Base-by-base conservation (phyloP, 2,797 vertebrate species). In the Limnodromus scolopaceus region DNA sequence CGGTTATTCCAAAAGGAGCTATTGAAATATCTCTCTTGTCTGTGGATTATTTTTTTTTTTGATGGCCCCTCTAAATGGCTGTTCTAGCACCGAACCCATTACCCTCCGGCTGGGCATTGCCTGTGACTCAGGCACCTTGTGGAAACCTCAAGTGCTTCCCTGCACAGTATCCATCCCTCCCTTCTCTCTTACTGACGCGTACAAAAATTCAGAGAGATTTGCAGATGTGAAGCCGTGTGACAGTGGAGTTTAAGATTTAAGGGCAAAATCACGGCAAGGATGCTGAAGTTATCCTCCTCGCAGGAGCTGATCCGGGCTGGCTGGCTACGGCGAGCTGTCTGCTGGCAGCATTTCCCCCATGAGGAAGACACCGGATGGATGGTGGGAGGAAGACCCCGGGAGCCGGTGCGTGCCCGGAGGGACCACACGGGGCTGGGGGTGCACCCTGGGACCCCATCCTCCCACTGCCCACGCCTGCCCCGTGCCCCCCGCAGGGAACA, bases 321-420 rank as follows among this genome's bases (percentile, higher is more conserved):
- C 53, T 4, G 48, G 71, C n/a, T 16, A 7, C 4, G 23, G 23
- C 5, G 32, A 5, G n/a, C n/a, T 30, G 20, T 2, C 46, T 20
- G 9, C 10, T 28, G 58, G n/a, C 41, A 46, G 7, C 18, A 5
- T 11, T 23, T n/a, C 48, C 24, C 14, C 3, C 0, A 1, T 3
- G 58, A 55, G 58, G n/a, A 55, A 55, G 64, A 80, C 34, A 23
- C 20, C 9, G 10, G 39, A 12, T 8, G 1, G 11, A 22, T 3
- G 58, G 46, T 1, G 11, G 28, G 51, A 54, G 51, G 51, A 54
- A 54, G 51, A 54, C 17, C 51, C 28, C 17, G 3, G 25, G 30
- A 51, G 7, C 36, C 3, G 8, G 16, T 5, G 36, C 2, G 13
- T 11, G 28, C 8, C 30, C 2, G 5, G 45, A 12, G n/a, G 48